Percentiles rank a stretch among this genome's conserved stretches.
These are phyloP conservation scores for Lichenostomus cassidix DNA, from an alignment of 2,113 vertebrate genomes.

Conservation along the genomic window DNA sequence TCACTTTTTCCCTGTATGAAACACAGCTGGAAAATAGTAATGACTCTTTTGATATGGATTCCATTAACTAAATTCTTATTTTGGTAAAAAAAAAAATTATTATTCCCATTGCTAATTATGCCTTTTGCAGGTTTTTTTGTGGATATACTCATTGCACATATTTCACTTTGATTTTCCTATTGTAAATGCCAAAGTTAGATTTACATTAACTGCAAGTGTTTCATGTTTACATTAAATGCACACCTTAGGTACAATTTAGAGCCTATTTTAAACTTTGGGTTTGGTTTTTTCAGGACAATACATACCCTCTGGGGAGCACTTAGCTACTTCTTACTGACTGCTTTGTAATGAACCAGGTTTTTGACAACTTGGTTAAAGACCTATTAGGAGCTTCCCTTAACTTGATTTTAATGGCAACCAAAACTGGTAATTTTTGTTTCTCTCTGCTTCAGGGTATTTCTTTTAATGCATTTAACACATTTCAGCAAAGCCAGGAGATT, in stretches of 20 bases:
- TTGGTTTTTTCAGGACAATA: neutral
- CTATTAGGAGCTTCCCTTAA: neutral
- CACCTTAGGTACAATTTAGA: neutral
- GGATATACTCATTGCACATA: neutral
- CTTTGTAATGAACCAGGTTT: neutral
- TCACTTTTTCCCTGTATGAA: neutral
- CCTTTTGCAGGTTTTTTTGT: neutral
- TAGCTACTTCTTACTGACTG: neutral
- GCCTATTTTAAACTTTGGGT: neutral
- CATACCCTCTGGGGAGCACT: neutral
- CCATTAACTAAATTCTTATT: neutral
- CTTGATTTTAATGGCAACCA: neutral
- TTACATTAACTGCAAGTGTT: neutral
- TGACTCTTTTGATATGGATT: neutral
- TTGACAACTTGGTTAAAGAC: neutral
- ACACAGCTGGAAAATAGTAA: neutral
- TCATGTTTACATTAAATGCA: neutral
- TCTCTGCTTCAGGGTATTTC: neutral
- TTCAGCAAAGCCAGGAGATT: neutral
- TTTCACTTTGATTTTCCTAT: neutral
- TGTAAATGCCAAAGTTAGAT: neutral
- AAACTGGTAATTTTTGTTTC: neutral
- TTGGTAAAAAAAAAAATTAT: neutral
- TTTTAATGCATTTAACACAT: neutral
- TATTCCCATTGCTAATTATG: neutral